These are phyloP conservation scores for Plemyria rubiginata DNA, from an alignment of 2,888 invertebrate species.

Conservation along the genomic window DNA sequence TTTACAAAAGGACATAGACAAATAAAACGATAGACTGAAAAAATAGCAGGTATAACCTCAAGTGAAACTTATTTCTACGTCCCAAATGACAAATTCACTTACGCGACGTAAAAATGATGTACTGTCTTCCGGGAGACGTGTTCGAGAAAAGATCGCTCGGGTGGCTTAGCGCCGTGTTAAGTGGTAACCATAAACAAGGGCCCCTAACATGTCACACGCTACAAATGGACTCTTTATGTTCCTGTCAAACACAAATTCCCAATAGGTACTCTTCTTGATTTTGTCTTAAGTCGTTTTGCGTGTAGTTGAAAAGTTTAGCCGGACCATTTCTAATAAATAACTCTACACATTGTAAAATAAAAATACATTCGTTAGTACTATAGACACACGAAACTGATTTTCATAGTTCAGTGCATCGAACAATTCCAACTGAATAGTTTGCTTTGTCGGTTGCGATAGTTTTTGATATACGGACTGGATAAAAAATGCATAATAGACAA, in stretches of 20 bases:
- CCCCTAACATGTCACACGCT: constrained; percentile 65
- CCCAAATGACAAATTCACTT: constrained; percentile 65
- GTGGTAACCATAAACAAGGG: constrained; percentile 70
- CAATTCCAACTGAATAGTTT: constrained; percentile 62
- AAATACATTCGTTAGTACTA: constrained; percentile 25
- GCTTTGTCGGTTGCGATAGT: constrained; percentile 62
- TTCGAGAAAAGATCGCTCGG: constrained; percentile 43
- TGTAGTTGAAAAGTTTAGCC: background rate
- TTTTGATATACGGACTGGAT: constrained; percentile 66
- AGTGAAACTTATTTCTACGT: constrained; percentile 58
- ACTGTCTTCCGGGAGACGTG: constrained; percentile 46
- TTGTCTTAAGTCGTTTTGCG: constrained; percentile 1
- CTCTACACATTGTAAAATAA: constrained; percentile 5
- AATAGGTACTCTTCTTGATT: constrained; percentile 3
- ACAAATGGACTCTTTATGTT: constrained; percentile 71
- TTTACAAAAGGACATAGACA: too few relatives aligned
- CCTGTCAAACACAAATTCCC: constrained; percentile 61
- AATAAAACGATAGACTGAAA: background rate
- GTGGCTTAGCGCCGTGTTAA: constrained; percentile 65
- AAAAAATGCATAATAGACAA: constrained; percentile 66
- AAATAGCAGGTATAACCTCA: constrained; percentile 34
- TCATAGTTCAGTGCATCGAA: constrained; percentile 59
- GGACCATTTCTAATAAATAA: constrained; percentile 2
- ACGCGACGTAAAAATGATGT: constrained; percentile 60
- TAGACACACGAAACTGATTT: constrained; percentile 51